Evolutionary conservation across 1,140 invertebrate species (phyloP).

Genomic region (Limonius californicus): DNA sequence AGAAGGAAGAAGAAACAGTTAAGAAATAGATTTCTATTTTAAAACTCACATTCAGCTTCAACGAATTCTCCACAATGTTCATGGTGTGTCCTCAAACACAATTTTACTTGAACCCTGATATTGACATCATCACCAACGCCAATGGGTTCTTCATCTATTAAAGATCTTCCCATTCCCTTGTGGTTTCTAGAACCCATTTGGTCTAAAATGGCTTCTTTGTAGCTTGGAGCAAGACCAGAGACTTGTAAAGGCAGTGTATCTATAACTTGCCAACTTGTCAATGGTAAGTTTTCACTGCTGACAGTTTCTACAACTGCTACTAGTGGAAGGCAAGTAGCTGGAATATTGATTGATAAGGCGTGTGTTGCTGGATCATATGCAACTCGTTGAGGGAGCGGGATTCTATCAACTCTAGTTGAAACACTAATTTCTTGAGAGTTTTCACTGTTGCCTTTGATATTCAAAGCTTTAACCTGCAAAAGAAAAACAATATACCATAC

Average conservation of each 20-base stretch:
- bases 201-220: constrained; percentile 63
- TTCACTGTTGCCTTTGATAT: constrained; percentile 78
- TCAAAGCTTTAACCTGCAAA: constrained; percentile 74
- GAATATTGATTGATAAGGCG: constrained; percentile 71
- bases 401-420: constrained; percentile 78
- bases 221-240: constrained; percentile 62
- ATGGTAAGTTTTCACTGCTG: constrained; percentile 53
- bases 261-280: constrained; percentile 65
- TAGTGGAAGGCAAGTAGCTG: constrained; percentile 67
- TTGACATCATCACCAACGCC: constrained; percentile 57
- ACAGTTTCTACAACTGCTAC: constrained; percentile 68
- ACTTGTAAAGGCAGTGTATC: constrained; percentile 65
- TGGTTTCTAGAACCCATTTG: constrained; percentile 46
- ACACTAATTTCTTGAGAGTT: constrained; percentile 77
- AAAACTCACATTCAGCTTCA: constrained; percentile 72
- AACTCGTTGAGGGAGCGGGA: constrained; percentile 74
- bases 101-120: constrained; percentile 67
- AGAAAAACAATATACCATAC: neutral
- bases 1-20: neutral
- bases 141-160: constrained; percentile 52
- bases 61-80: constrained; percentile 79
- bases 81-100: constrained; percentile 72
- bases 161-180: constrained; percentile 45
- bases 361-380: constrained; percentile 74
- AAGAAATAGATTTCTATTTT: neutral